Evolutionary conservation across 1,140 invertebrate species (phyloP).

Genomic region (Zaprionus lachaisei): DNA sequence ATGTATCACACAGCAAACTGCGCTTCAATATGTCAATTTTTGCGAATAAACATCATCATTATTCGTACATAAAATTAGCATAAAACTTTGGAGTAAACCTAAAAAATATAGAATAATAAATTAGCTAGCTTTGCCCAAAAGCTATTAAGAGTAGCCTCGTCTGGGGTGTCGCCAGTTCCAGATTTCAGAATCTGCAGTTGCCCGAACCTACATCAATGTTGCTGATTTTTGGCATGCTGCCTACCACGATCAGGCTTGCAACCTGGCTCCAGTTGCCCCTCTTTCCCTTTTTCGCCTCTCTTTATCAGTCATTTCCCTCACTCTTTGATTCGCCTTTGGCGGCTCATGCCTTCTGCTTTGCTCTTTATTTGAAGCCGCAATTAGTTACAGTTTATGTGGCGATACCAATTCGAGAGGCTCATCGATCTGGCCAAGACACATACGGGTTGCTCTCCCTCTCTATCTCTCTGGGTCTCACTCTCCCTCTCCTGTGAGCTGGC

Average conservation of each 20-base stretch:
- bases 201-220: slow-evolving; percentile 70
- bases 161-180: no score
- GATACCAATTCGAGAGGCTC: slow-evolving; percentile 59
- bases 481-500: slow-evolving; percentile 8
- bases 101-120: slow-evolving; percentile 20
- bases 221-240: slow-evolving; percentile 45
- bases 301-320: slow-evolving; percentile 8
- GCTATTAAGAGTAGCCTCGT: slow-evolving; percentile 15
- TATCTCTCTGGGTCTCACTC: slow-evolving; percentile 4
- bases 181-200: slow-evolving; percentile 10
- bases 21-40: slow-evolving; percentile 30
- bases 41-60: slow-evolving; percentile 3
- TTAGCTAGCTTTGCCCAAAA: neutral
- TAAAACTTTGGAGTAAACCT: slow-evolving; percentile 22
- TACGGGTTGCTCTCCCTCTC: slow-evolving; percentile 28
- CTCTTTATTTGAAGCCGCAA: slow-evolving; percentile 82
- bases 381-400: slow-evolving; percentile 83
- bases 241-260: slow-evolving; percentile 17
- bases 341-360: slow-evolving; percentile 47
- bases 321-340: slow-evolving; percentile 27
- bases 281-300: slow-evolving; percentile 11
- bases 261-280: neutral
- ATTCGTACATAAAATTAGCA: slow-evolving; percentile 33
- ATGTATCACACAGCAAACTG: slow-evolving; percentile 14
- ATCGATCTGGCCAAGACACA: slow-evolving; percentile 62